Base-by-base conservation (phyloP, 2,888 invertebrate species). In the Anticlea derivata region DNA sequence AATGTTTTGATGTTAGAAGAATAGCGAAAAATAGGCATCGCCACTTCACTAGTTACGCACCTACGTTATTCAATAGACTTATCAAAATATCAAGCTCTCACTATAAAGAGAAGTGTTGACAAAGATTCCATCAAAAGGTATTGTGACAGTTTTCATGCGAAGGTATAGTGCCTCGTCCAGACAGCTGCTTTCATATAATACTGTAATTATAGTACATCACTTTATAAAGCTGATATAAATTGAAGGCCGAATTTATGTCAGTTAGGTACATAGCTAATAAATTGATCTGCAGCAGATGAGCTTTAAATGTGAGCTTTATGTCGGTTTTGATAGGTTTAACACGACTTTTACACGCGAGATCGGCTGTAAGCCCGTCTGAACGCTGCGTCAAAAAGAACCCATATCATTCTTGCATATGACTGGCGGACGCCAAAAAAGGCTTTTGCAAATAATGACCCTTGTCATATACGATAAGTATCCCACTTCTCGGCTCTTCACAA, bases 391-490 rank as follows among this genome's bases (percentile, higher is more conserved):
- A 61, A 66, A 67, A 64, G 61, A 60, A 76, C 75, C 78, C 74
- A 68, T 71, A 75, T 81, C 78, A 76, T 71, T 67, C 65, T 66
- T 66, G 63, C 66, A 55, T 58, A 51, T 69, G 70, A 72, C 68
- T 69, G 67, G 65, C 63, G 62, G 66, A 68, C 65, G 62, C 58
- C 29, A 67, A 65, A 73, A 72, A 70, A 73, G 67, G 68, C 71
- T 73, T 67, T 66, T 50, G 59, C 53, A 63, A 67, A 70, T 73
- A 68, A 72, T 68, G 63, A 75, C 79, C 78, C 76, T 70, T 68
- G 67, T 79, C 79, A 78, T 58, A 49, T 29, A 29, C 33, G 34
- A 39, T 40, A 40, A 48, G 37, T 29, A 47, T 55, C 51, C 58
- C 65, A 61, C 54, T 39, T 50, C 23, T 45, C 30, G 8, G 22